Evolutionary conservation across 2,888 invertebrate genomes (phyloP).

Genomic region (Phengaris alcon): DNA sequence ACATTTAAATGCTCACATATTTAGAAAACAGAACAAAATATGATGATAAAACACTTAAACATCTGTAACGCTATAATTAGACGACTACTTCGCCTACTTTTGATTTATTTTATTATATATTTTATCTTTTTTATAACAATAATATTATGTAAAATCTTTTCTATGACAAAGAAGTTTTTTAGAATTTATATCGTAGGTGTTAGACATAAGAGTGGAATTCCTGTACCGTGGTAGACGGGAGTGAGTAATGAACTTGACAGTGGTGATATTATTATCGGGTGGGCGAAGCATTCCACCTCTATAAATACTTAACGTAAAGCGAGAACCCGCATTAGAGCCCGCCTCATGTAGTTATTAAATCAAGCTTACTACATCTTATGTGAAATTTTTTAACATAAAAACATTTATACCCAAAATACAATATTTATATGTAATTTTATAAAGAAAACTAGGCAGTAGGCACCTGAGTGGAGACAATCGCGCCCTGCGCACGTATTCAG

Average conservation of each 20-base stretch:
- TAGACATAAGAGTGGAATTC: neutral
- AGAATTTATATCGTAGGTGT: neutral
- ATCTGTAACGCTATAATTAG: neutral
- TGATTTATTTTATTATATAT: conserved; percentile 1
- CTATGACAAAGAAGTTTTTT: neutral
- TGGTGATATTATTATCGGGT: conserved; percentile 61
- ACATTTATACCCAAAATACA: too few relatives aligned
- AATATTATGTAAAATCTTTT: conserved; percentile 21
- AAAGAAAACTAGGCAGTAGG: too few relatives aligned
- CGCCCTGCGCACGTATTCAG: too few relatives aligned
- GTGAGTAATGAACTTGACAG: conserved; percentile 75
- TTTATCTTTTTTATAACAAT: neutral
- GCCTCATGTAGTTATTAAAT: conserved; percentile 13
- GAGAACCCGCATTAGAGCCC: conserved; percentile 24
- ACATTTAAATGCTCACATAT: neutral
- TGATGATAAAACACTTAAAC: neutral
- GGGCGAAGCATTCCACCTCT: conserved; percentile 60
- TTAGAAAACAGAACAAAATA: neutral
- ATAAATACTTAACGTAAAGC: conserved; percentile 46
- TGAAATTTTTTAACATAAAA: neutral
- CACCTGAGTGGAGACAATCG: too few relatives aligned
- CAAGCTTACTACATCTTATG: conserved; percentile 1
- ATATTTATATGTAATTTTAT: too few relatives aligned
- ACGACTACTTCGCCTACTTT: neutral
- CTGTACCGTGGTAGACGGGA: conserved; percentile 33